Conservation (phyloP, 2,113 vertebrate species). For the Falcunculus frontatus region DNA sequence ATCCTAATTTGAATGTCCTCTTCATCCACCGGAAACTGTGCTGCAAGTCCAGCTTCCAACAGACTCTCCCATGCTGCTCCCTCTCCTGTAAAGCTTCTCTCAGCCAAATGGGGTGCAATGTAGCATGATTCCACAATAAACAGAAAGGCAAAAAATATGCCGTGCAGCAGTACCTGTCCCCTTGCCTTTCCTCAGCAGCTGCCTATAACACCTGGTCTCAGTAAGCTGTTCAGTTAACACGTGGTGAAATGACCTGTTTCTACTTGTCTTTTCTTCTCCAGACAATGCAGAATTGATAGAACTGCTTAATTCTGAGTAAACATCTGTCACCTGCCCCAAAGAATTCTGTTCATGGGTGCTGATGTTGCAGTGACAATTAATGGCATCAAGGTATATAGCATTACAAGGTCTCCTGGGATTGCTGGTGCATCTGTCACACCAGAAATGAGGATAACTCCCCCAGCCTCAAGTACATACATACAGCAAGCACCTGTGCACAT, state of each 20-base stretch:
- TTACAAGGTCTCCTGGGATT: not conserved
- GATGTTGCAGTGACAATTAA: not conserved
- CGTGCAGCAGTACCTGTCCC: not conserved
- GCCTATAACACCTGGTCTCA: not conserved
- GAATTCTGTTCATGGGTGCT: not conserved
- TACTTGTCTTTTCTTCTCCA: not conserved
- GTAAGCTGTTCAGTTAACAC: not conserved
- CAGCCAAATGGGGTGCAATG: not conserved
- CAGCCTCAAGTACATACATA: not conserved
- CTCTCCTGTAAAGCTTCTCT: not conserved
- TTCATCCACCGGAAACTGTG: not conserved
- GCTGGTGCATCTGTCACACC: not conserved
- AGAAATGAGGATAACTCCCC: not conserved
- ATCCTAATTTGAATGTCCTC: not conserved
- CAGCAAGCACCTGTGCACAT: not conserved
- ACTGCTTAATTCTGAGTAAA: not conserved
- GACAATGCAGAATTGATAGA: not conserved
- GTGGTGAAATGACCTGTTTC: not conserved
- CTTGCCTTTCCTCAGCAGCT: not conserved
- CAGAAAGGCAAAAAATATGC: not conserved
- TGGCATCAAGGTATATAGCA: not conserved
- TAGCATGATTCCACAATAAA: not conserved
- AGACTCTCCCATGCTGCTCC: not conserved
- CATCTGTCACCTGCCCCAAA: not conserved
- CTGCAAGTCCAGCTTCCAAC: not conserved